Base-by-base conservation (phyloP, 1,140 invertebrate species). In the Cryptotermes secundus region DNA sequence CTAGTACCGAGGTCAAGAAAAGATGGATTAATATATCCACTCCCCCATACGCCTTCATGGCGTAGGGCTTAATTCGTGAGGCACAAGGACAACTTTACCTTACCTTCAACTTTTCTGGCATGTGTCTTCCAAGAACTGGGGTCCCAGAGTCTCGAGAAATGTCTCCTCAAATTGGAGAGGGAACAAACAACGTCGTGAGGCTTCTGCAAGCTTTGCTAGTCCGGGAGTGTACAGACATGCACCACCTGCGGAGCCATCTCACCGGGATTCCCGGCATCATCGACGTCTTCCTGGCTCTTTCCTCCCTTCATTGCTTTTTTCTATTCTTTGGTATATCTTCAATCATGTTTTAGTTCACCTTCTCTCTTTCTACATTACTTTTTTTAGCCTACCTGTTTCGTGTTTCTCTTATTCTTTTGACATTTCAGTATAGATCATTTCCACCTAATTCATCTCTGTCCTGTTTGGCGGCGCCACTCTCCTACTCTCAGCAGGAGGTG, bases 401-500 rank as follows among this genome's bases (percentile, higher is more conserved):
- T 42, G 9, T 42, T 42, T 19, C n/a, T 72, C n/a, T 31, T 31
- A 72, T 72, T 72, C 59, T 49, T n/a, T 72, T 72, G 59, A 72
- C 59, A 72, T 72, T 72, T 72, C 59, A 26, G 59, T 72, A 72
- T 72, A 72, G 59, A 72, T 72, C 59, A 72, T 72, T 72, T 72
- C 59, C 59, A 72, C 59, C 59, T 72, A 72, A 72, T 72, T 72
- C 59, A 72, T 72, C 59, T 72, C 59, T 72, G 59, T 72, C 59
- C 59, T 31, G 59, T 31, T n/a, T 72, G 26, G 59, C 59, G 59
- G 59, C 59, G 59, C 59, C 59, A 72, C 59, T 72, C 59, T n/a
- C 59, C 59, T n/a, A 14, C 59, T 72, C 59, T 26, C 59, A 72
- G 59, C 31, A 14, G 59, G 59, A 10, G 59, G 26, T 16, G n/a